Evolutionary conservation across 1,140 invertebrate genomes (phyloP).

Genomic region (Drosophila obscura): DNA sequence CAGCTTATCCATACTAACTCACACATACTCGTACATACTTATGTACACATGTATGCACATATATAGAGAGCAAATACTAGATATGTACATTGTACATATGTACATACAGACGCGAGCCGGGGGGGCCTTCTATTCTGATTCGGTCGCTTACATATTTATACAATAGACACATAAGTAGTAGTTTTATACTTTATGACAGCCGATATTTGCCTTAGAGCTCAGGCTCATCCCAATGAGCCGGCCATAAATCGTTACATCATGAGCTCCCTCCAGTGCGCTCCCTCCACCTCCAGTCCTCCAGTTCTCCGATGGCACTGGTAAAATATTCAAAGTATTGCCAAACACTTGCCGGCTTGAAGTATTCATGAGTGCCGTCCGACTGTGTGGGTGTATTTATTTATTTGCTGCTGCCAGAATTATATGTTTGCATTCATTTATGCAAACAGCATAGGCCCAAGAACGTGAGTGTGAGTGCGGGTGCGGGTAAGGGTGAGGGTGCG

Average conservation of each 20-base stretch:
- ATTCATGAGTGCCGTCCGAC: slow-evolving; percentile 10
- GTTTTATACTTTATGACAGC: slow-evolving; percentile 41
- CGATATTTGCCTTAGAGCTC: slow-evolving; percentile 39
- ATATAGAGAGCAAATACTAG: too few relatives aligned
- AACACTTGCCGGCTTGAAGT: slow-evolving; percentile 45
- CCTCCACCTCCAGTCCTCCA: too few relatives aligned
- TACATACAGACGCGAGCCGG: too few relatives aligned
- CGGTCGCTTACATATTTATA: slow-evolving; percentile 18
- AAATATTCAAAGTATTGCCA: slow-evolving; percentile 70
- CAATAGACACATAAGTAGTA: slow-evolving; percentile 33
- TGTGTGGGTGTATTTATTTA: slow-evolving; percentile 38
- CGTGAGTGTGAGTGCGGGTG: slow-evolving; percentile 2
- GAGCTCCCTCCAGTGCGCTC: slow-evolving; percentile 30
- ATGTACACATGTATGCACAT: too few relatives aligned
- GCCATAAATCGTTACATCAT: slow-evolving; percentile 63
- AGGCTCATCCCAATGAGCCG: slow-evolving; percentile 51
- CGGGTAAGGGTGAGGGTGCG: neutral
- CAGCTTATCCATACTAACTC: too few relatives aligned
- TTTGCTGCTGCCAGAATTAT: slow-evolving; percentile 50
- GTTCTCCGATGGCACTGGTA: neutral
- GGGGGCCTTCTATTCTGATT: slow-evolving; percentile 8
- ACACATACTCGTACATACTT: too few relatives aligned
- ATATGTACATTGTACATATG: too few relatives aligned
- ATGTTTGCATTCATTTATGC: slow-evolving; percentile 63
- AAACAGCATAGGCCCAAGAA: slow-evolving; percentile 47